Evolutionary conservation across 2,113 vertebrate genomes (phyloP).

Genomic region (Paramormyrops kingsleyae): DNA sequence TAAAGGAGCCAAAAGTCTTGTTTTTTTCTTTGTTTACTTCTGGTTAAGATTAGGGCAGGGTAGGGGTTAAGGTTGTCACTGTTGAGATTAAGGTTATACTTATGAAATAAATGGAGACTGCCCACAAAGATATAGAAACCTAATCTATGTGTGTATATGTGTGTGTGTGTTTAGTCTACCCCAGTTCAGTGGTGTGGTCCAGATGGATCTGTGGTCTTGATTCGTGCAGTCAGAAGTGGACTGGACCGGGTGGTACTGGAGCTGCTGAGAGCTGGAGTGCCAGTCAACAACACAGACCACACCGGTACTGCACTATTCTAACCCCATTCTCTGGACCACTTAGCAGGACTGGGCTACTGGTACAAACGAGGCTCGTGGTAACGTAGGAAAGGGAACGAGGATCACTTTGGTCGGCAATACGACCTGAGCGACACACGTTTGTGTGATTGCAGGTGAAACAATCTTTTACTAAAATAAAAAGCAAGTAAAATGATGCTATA

Average conservation of each 20-base stretch:
- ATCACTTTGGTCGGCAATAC: not conserved
- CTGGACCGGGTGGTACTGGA: constrained; percentile 78
- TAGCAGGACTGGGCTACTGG: not conserved
- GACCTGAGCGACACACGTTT: not conserved
- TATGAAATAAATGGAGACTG: not conserved
- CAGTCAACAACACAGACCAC: constrained; percentile 78
- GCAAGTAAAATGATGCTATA: not conserved
- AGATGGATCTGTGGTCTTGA: constrained; percentile 72
- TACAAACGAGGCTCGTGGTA: not conserved
- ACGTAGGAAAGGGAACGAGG: not conserved
- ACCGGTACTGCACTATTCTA: constrained; percentile 48
- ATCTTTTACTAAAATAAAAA: not conserved
- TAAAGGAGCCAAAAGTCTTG: not conserved
- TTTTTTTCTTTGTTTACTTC: not conserved
- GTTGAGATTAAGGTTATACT: not conserved
- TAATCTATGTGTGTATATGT: not conserved
- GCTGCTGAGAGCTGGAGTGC: constrained; percentile 71
- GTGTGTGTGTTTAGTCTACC: constrained; percentile 43
- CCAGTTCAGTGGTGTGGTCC: constrained; percentile 65
- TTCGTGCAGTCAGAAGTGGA: constrained; percentile 75
- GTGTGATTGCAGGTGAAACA: not conserved
- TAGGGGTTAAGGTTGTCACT: not conserved
- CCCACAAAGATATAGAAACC: not conserved
- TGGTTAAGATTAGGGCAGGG: not conserved
- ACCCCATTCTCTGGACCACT: not conserved